Percentiles rank a stretch among this genome's conserved stretches.
These are phyloP conservation scores for Pardalotus punctatus DNA, from an alignment of 2,113 vertebrate genomes.

Conservation along the genomic window DNA sequence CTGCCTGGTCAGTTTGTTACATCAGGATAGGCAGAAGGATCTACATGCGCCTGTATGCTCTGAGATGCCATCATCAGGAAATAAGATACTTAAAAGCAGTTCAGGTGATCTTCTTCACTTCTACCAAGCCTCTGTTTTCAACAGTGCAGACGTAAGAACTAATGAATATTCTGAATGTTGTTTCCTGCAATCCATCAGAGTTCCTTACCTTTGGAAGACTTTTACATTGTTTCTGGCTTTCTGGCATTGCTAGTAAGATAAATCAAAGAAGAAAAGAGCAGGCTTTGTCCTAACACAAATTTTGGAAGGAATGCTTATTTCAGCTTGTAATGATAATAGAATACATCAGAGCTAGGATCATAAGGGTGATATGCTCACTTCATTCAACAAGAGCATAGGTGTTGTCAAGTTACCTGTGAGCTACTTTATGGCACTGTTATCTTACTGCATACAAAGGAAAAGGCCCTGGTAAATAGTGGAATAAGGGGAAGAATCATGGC, in stretches of 20 bases:
- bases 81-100: not conserved
- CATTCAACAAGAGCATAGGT: not conserved
- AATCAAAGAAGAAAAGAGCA: not conserved
- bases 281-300: not conserved
- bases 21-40: not conserved
- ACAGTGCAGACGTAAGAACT: fast-evolving
- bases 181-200: not conserved
- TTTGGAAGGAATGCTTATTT: not conserved
- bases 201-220: not conserved
- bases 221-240: not conserved
- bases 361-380: not conserved
- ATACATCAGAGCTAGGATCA: not conserved
- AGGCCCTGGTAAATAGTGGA: not conserved
- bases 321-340: not conserved
- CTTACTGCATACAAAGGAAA: not conserved
- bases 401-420: not conserved
- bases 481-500: not conserved
- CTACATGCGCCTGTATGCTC: fast-evolving
- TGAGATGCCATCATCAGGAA: not conserved
- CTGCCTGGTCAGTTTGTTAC: not conserved
- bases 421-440: not conserved
- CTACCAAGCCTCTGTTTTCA: not conserved
- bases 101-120: not conserved
- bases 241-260: not conserved
- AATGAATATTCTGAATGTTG: not conserved